Evolutionary conservation across 2,797 vertebrate genomes (phyloP).

Genomic region (Karalla daura): DNA sequence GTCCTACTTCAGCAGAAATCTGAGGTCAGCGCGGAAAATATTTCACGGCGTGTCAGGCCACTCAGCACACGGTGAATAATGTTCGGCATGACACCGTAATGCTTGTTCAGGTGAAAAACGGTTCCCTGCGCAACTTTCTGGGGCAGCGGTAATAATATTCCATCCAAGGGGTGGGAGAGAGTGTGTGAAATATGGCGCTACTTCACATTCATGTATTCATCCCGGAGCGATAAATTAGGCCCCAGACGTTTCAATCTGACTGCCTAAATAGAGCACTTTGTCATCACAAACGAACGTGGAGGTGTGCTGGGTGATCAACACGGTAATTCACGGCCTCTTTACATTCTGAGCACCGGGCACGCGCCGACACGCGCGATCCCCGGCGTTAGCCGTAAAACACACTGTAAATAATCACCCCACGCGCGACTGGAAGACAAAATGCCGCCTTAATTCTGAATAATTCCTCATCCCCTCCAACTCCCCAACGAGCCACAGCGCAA

Average conservation of each 20-base stretch:
- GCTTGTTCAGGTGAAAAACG: constrained; percentile 86
- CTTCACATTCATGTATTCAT: constrained; percentile 86
- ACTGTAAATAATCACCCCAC: constrained; percentile 41
- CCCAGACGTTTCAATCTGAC: constrained; percentile 81
- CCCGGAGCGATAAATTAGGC: constrained; percentile 76
- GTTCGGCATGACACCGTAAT: constrained; percentile 82
- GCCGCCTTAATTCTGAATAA: constrained; percentile 48
- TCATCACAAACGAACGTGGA: constrained; percentile 74
- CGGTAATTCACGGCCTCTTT: constrained; percentile 65
- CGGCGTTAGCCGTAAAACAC: constrained; percentile 41
- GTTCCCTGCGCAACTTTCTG: constrained; percentile 80
- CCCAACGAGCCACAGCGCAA: constrained; percentile 4
- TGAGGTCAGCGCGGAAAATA: constrained; percentile 78
- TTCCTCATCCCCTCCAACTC: constrained; percentile 34
- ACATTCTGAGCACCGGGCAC: constrained; percentile 26
- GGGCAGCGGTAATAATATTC: constrained; percentile 85
- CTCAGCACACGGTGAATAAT: constrained; percentile 80
- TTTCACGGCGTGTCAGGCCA: constrained; percentile 72
- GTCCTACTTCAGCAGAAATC: constrained; percentile 84
- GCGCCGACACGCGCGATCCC: constrained; percentile 23
- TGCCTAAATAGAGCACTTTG: constrained; percentile 83
- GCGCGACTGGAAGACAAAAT: constrained; percentile 46
- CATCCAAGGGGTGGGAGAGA: constrained; percentile 42
- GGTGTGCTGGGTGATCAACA: constrained; percentile 54
- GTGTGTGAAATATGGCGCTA: constrained; percentile 80